Conservation (phyloP, 2,113 vertebrate genomes). For the Tretioscincus oriximinensis region DNA sequence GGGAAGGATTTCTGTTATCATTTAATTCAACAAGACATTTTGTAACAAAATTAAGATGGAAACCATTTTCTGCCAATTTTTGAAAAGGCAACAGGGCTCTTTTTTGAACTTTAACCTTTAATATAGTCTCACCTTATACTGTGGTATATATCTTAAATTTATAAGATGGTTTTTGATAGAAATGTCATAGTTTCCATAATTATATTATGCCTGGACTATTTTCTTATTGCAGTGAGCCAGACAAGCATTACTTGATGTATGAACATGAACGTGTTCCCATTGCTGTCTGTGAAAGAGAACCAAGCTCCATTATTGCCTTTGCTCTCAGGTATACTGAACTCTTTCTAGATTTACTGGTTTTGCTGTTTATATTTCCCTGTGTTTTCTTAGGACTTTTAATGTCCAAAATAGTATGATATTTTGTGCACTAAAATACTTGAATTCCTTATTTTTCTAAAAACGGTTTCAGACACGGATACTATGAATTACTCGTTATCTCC, state of each 20-base stretch:
- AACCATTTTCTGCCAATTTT: neutral
- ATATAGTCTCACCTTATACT: neutral
- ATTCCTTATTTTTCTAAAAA: neutral
- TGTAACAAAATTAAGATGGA: neutral
- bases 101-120: neutral
- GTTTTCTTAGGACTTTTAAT: neutral
- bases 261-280: slow-evolving; percentile 97
- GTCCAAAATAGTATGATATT: neutral
- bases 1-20: neutral
- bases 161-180: neutral
- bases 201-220: neutral
- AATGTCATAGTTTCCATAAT: neutral
- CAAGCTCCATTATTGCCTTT: slow-evolving; percentile 98
- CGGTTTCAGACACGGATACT: too few species aligned
- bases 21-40: neutral
- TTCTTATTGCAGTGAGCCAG: slow-evolving; percentile 84
- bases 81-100: neutral
- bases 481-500: too few species aligned
- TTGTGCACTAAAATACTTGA: neutral
- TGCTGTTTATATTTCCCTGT: neutral
- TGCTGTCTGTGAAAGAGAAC: slow-evolving; percentile 94
- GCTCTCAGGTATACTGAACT: slow-evolving; percentile 87
- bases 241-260: slow-evolving; percentile 97
- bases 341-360: neutral
- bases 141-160: neutral